phyloP scores from a whole-genome alignment of 2,113 vertebrate genomes.

The Leptocoma aspasia region DNA sequence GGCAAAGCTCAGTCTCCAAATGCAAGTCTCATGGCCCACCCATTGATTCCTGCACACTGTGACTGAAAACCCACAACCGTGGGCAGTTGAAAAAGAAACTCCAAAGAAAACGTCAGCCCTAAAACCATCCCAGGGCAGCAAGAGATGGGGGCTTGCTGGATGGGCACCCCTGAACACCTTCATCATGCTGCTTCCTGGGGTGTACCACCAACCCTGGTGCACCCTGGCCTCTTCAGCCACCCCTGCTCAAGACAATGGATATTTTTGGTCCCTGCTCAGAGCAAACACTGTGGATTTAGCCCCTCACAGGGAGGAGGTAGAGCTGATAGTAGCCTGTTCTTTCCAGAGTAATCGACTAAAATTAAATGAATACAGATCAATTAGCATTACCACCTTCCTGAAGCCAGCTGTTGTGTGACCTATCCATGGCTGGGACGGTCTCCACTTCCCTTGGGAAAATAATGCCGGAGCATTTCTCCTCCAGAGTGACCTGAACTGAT shows the following conservation, averaged over 20 bases:
- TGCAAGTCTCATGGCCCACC: rapidly evolving
- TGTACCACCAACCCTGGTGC: not conserved
- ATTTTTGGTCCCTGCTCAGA: not conserved
- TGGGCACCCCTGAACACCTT: not conserved
- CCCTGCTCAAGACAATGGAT: not conserved
- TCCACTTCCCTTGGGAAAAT: not conserved
- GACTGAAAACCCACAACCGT: not conserved
- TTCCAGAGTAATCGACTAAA: not conserved
- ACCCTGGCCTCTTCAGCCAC: not conserved
- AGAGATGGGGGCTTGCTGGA: rapidly evolving
- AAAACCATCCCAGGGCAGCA: not conserved
- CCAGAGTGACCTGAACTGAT: not conserved
- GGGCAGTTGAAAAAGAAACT: not conserved
- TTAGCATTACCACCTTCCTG: not conserved
- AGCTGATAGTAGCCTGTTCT: not conserved
- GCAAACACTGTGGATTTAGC: not conserved
- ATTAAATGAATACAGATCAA: not conserved
- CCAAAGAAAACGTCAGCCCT: not conserved
- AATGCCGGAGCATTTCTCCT: not conserved
- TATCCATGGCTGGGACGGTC: not conserved
- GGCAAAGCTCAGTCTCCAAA: not conserved
- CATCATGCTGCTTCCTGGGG: not conserved
- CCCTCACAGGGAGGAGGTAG: not conserved
- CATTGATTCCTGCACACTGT: not conserved
- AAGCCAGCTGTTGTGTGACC: not conserved